phyloP scores from a whole-genome alignment of 2,797 vertebrate genomes.

The Enteromius anoplus region DNA sequence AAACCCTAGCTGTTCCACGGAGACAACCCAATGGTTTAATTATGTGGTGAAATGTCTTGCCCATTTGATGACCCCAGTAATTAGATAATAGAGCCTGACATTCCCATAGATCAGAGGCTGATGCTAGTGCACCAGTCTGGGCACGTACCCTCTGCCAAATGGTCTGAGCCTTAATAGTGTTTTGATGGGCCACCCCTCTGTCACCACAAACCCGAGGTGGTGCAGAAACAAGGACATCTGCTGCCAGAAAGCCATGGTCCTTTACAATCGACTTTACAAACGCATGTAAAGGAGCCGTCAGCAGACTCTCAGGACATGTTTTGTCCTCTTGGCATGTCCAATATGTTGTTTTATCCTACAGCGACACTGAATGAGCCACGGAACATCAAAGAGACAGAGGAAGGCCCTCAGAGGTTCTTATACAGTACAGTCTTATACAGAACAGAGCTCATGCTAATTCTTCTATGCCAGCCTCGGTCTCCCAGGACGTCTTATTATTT shows the following conservation, averaged over 20 bases:
- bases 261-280: conserved; percentile 34
- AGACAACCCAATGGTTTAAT: not conserved
- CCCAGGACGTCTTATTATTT: conserved; percentile 60
- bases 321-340: conserved; percentile 4
- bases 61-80: not conserved
- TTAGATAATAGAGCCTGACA: conserved; percentile 46
- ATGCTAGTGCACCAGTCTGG: conserved; percentile 50
- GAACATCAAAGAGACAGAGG: conserved; percentile 25
- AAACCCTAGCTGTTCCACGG: not conserved
- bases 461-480: conserved; percentile 48
- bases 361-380: not conserved
- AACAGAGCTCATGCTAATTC: conserved; percentile 46
- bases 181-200: conserved; percentile 66
- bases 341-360: conserved; percentile 23
- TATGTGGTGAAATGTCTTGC: not conserved
- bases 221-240: conserved; percentile 69
- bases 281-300: conserved; percentile 34
- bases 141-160: conserved; percentile 60
- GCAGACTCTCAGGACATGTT: conserved; percentile 26
- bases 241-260: conserved; percentile 54
- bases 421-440: not conserved
- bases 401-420: not conserved
- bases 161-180: conserved; percentile 68
- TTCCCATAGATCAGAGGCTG: conserved; percentile 53
- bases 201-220: conserved; percentile 47